A percentile compares a stretch with the other conserved stretches of the same genome.
Evolutionary conservation across 2,888 invertebrate genomes (phyloP).

Genomic region (Copidosoma aretas): DNA sequence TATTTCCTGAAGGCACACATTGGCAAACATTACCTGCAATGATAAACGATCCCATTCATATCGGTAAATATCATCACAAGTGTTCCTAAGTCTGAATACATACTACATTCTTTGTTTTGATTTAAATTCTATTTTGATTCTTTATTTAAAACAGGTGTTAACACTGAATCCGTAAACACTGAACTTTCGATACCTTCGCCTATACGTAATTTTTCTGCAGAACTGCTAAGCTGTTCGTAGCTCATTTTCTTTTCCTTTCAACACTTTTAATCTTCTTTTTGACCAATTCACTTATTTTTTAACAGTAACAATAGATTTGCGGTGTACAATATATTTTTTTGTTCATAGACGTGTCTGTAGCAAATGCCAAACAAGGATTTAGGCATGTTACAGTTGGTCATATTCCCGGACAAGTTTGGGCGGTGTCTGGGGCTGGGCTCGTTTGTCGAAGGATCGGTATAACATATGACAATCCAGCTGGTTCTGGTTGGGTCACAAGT

Average conservation of each 20-base stretch:
- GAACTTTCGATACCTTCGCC: constrained; percentile 31
- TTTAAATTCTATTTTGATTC: constrained; percentile 16
- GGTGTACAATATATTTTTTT: constrained; percentile 19
- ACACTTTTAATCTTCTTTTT: constrained; percentile 9
- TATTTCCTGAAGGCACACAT: constrained; percentile 82
- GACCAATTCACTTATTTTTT: constrained; percentile 11
- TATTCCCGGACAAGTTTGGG: constrained; percentile 75
- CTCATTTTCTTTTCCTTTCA: constrained; percentile 23
- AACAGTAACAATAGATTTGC: neutral
- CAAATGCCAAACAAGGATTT: constrained; percentile 66
- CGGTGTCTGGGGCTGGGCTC: constrained; percentile 73
- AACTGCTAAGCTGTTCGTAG: constrained; percentile 39
- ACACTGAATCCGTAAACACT: constrained; percentile 23
- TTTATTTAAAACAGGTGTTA: constrained; percentile 33
- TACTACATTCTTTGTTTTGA: constrained; percentile 11
- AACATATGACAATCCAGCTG: constrained; percentile 74
- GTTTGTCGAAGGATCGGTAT: constrained; percentile 78
- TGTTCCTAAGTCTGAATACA: neutral
- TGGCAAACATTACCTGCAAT: constrained; percentile 77
- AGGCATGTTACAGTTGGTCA: constrained; percentile 75
- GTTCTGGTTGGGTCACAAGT: constrained; percentile 80
- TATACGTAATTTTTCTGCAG: constrained; percentile 34
- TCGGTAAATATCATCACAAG: constrained; percentile 55
- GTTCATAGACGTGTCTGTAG: constrained; percentile 54
- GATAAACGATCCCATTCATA: constrained; percentile 68